Conservation (phyloP, 2,888 invertebrate species). For the Blomia tropicalis region DNA sequence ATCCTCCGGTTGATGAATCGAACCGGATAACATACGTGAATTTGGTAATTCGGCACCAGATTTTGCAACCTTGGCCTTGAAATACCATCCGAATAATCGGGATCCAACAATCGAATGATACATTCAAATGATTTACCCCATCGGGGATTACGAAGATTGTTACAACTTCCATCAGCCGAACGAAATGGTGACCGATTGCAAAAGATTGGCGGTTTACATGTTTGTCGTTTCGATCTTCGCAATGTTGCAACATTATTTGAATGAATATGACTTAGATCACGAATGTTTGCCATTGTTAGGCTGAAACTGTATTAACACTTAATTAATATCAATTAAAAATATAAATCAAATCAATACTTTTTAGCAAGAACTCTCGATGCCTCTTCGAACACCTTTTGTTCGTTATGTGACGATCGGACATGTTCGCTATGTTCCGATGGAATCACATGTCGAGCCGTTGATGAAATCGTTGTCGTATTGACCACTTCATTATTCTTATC, state of each 20-base stretch:
- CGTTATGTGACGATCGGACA: conserved; percentile 5
- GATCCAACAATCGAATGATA: conserved; percentile 59
- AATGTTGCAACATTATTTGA: not conserved
- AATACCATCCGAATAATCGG: conserved; percentile 66
- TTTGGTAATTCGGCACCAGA: conserved; percentile 59
- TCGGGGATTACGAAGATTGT: conserved; percentile 27
- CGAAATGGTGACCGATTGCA: conserved; percentile 21
- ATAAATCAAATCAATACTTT: conserved; percentile 16
- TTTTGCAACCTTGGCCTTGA: conserved; percentile 25
- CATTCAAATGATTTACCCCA: conserved; percentile 27
- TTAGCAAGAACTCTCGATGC: conserved; percentile 19
- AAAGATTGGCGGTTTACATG: conserved; percentile 17
- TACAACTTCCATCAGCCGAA: conserved; percentile 27
- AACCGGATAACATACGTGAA: conserved; percentile 65
- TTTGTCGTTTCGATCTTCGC: conserved; percentile 16
- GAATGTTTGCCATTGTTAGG: conserved; percentile 10
- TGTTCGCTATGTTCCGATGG: conserved; percentile 6
- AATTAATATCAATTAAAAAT: not conserved
- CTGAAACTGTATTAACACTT: conserved; percentile 2
- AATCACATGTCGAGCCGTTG: conserved; percentile 19
- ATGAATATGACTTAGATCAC: not conserved
- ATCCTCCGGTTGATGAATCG: conserved; percentile 48
- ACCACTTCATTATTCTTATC: conserved; percentile 1
- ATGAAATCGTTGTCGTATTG: conserved; percentile 18
- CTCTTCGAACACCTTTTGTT: conserved; percentile 21